A percentile compares a stretch with the other conserved stretches of the same genome.
These are phyloP conservation scores for Venusia cambrica DNA, from an alignment of 2,888 invertebrate genomes.

Conservation along the genomic window DNA sequence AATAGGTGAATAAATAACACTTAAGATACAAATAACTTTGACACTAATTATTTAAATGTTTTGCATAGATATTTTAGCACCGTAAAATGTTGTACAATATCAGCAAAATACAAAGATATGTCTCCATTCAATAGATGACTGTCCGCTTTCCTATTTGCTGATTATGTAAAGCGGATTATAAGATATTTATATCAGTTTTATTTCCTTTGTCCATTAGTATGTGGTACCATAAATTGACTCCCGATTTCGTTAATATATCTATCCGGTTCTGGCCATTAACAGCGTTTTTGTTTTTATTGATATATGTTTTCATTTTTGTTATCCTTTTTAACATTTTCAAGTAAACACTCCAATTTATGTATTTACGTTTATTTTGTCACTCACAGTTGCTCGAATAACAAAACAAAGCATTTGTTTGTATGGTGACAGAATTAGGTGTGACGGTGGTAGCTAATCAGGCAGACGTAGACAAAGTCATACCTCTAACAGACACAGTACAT, in stretches of 20 bases:
- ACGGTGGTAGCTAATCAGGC: no score
- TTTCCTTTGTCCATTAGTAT: conserved; percentile 51
- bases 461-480: no score
- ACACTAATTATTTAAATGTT: conserved; percentile 4
- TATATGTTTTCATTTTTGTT: no score
- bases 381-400: no score
- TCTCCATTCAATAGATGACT: conserved; percentile 13
- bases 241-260: conserved; percentile 4
- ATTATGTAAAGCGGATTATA: conserved; percentile 69
- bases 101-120: neutral
- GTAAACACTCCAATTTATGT: no score
- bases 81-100: conserved; percentile 15
- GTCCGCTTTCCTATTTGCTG: conserved; percentile 58
- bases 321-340: no score
- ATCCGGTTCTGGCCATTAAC: no score
- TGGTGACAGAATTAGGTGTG: no score
- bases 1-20: conserved; percentile 16
- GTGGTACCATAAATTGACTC: conserved; percentile 45
- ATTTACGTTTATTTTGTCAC: no score
- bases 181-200: conserved; percentile 58
- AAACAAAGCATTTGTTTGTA: no score
- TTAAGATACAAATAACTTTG: conserved; percentile 18
- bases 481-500: no score
- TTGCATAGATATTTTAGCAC: conserved; percentile 4
- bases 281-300: no score